Percentiles rank a stretch among this genome's conserved stretches.
Conservation (phyloP, 2,113 vertebrate species). For the Perca schrenkii region DNA sequence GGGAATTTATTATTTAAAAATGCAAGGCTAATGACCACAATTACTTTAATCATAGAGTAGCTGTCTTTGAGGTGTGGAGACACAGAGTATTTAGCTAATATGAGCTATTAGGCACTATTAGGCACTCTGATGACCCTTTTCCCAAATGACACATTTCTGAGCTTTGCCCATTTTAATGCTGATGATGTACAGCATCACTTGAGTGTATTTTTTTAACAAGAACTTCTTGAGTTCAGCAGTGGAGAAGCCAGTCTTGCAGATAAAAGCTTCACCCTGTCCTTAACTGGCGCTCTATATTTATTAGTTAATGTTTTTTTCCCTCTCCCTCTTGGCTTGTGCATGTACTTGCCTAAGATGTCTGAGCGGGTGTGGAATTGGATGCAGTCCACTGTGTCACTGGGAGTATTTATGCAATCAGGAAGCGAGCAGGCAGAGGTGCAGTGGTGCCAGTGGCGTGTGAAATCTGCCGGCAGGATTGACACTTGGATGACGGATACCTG, state of each 20-base stretch:
- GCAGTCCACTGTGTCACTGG: conserved; percentile 75
- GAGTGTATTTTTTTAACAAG: conserved; percentile 25
- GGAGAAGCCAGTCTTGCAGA: conserved; percentile 32
- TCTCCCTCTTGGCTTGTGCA: conserved; percentile 50
- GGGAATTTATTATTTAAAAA: conserved; percentile 69
- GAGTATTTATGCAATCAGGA: conserved; percentile 79
- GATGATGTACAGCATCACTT: conserved; percentile 31
- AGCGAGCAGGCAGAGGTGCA: conserved; percentile 71
- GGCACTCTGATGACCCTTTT: conserved; percentile 57
- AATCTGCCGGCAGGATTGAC: conserved; percentile 84
- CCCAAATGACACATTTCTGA: conserved; percentile 56
- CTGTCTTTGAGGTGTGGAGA: conserved; percentile 63
- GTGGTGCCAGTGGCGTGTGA: conserved; percentile 87
- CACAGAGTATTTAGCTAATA: conserved; percentile 60
- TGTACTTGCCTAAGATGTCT: conserved; percentile 65
- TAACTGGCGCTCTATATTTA: conserved; percentile 44
- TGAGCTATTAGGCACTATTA: conserved; percentile 57
- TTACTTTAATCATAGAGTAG: conserved; percentile 67
- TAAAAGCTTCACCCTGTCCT: conserved; percentile 40
- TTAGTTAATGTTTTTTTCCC: conserved; percentile 37
- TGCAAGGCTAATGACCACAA: conserved; percentile 70
- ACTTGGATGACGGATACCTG: conserved; percentile 86
- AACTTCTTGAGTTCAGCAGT: conserved; percentile 18
- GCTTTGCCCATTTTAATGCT: conserved; percentile 38
- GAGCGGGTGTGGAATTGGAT: conserved; percentile 76